Evolutionary conservation across 2,113 vertebrate species (phyloP), one percentile per base, ranked within the genome.

Genomic region (Lepus americanus): DNA sequence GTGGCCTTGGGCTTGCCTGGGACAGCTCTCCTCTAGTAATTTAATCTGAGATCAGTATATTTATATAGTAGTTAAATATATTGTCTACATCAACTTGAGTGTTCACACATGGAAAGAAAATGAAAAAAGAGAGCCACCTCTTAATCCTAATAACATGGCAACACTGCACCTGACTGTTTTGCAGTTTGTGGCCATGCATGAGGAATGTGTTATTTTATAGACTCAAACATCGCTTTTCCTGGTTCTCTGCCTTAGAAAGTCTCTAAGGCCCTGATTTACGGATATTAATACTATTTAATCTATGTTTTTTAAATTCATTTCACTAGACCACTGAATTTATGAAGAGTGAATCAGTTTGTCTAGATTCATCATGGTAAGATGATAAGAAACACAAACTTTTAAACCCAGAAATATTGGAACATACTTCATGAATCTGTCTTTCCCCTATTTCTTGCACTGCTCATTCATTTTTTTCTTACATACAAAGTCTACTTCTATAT

Each of bases 291-390:
- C 14, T 59, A n/a, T 73, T 44, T 20, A 82, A 9, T 78, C 22
- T 79, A 2, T 78, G 39, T 78, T 79, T 90, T 79, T 39, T 44
- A 81, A 90, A 61, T 78, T 72, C 31, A 13, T 87, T 94, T 63
- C 12, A 39, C 67, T 16, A 81, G 16, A 4, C 23, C n/a, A n/a
- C 25, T n/a, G 67, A 77, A 1, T 85, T 91, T 93, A 64, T n/a
- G 63, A 53, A 89, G 27, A 81, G 39, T 88, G 9, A 51, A 31
- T 33, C 83, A 53, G 5, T 87, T 64, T 66, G 1, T 89, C 23
- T 88, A 11, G 16, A 76, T 80, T 67, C 80, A 29, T 77, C 51
- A 76, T 33, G 31, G 55, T 59, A 77, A 81, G 1, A 51, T 92
- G 53, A 16, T 80, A 59, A 67, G 63, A 39, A 0, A 72, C 33